Evolutionary conservation across 2,113 vertebrate genomes (phyloP).

Genomic region (Cathartes aura): DNA sequence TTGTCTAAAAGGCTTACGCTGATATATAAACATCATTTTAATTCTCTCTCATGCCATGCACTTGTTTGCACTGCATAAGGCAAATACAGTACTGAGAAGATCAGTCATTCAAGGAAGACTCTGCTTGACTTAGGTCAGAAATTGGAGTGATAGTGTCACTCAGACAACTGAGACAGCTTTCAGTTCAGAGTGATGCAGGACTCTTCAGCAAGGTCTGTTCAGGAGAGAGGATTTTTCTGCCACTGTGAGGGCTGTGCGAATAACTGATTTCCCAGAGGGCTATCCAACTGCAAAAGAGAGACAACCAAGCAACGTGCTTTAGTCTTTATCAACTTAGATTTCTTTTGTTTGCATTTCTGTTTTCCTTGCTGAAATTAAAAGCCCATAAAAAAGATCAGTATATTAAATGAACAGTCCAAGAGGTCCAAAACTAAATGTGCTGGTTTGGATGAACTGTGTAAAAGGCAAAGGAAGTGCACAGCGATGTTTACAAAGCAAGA

Average conservation of each 20-base stretch:
- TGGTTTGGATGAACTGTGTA: neutral
- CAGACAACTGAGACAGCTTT: neutral
- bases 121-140: neutral
- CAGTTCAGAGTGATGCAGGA: neutral
- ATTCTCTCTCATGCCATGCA: neutral
- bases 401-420: neutral
- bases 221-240: neutral
- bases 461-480: neutral
- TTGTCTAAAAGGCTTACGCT: neutral
- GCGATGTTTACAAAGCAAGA: neutral
- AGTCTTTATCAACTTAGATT: neutral
- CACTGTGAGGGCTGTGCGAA: neutral
- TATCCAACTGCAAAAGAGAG: neutral
- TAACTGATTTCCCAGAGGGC: neutral
- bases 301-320: neutral
- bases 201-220: neutral
- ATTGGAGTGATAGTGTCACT: neutral
- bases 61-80: neutral
- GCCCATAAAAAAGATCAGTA: fast-evolving
- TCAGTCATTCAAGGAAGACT: neutral
- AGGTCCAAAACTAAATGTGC: neutral
- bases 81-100: neutral
- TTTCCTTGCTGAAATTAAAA: neutral
- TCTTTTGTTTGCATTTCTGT: neutral
- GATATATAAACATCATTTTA: neutral